phyloP scores from a whole-genome alignment of 2,888 invertebrate genomes.

The Macrosiphum euphorbiae region DNA sequence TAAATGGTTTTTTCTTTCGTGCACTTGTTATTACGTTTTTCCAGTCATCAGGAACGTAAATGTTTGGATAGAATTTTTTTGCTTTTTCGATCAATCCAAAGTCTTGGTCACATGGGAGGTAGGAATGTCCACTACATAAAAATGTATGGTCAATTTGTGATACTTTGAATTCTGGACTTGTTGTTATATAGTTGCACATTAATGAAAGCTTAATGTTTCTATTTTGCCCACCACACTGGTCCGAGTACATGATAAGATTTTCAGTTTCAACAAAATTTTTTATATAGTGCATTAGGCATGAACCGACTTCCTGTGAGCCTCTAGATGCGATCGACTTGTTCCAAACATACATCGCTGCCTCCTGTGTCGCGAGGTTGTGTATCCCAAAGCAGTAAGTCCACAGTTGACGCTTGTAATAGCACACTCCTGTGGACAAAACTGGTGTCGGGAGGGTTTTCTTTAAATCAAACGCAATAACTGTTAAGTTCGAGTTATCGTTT shows the following conservation, averaged over 20 bases:
- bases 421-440: background rate
- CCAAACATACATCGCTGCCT: background rate
- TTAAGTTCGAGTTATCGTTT: background rate
- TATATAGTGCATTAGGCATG: background rate
- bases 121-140: background rate
- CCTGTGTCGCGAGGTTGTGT: background rate
- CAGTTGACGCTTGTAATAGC: constrained; percentile 1
- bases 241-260: constrained; percentile 23
- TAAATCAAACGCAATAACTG: background rate
- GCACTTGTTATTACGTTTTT: too few species aligned
- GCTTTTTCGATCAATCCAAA: too few species aligned
- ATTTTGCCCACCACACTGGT: constrained; percentile 17
- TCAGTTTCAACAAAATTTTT: background rate
- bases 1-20: too few species aligned
- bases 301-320: background rate
- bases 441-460: background rate
- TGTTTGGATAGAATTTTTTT: too few species aligned
- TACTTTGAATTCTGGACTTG: background rate
- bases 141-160: constrained; percentile 18
- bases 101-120: too few species aligned
- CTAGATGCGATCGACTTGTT: background rate
- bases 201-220: constrained; percentile 17
- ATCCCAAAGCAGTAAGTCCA: background rate
- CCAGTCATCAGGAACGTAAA: too few species aligned
- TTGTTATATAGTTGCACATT: background rate